Base-by-base conservation (phyloP, 1,140 invertebrate genomes). In the Pseudomyrmex gracilis region DNA sequence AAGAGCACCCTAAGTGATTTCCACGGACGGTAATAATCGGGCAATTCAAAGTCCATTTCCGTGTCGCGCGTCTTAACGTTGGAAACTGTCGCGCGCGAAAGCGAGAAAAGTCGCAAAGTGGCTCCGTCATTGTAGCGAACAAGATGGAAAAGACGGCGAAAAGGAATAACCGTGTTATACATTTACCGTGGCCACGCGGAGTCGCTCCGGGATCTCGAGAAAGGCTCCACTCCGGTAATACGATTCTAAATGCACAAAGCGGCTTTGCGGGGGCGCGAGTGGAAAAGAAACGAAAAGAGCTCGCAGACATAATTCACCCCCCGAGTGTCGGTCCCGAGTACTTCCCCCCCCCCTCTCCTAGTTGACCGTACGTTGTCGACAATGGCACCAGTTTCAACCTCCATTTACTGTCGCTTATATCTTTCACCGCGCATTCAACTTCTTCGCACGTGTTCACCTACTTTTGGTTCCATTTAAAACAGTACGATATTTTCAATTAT, bases 11-110 rank as follows among this genome's bases (percentile, higher is more conserved):
- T 82, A 87, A 87, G 82, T 87, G 74, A 82, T 20, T 84, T 49
- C 82, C 22, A 34, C 34, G 67, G 49, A 45, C 53, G 49, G 76
- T 84, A 86, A 86, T 91, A 90, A 91, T 89, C 85, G 76, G 22
- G 83, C 91, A 89, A 93, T 92, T 93, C 88, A 87, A 76, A 92
- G 87, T 92, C 92, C 92, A 92, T 93, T 93, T 92, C 85, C 90
- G 85, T 60, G 82, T 73, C 86, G 86, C 78, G 84, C 71, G 82
- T 63, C 61, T n/a, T 45, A 34, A 68, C 55, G 22, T 64, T 43
- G 63, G 45, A n/a, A 57, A 51, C 9, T 24, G 34, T 61, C 67
- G 58, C 13, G 5, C 70, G 78, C 84, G 71, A 66, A 47, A 20
- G 22, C 3, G 77, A 15, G 68, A 68, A 76, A 70, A 89, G 76